These are phyloP conservation scores for Gastrophryne carolinensis DNA, from an alignment of 2,797 vertebrate genomes.

Conservation along the genomic window DNA sequence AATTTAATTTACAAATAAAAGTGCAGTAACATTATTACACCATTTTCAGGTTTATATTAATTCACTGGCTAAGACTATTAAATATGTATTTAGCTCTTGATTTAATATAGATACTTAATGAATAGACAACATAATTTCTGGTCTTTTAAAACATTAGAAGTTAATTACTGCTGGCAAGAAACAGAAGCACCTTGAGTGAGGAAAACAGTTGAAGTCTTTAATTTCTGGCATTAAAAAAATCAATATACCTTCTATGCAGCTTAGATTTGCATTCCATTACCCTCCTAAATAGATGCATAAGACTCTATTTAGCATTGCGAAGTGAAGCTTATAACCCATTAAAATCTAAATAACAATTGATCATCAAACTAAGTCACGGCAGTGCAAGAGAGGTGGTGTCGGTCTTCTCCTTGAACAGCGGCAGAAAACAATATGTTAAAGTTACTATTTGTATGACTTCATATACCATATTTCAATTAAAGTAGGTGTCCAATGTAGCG, in stretches of 20 bases:
- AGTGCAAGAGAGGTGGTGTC: conserved; percentile 36
- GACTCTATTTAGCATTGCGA: conserved; percentile 54
- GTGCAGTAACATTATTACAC: conserved; percentile 40
- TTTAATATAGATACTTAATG: conserved; percentile 51
- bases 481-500: too few species aligned
- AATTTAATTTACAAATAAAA: conserved; percentile 46
- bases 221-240: conserved; percentile 59
- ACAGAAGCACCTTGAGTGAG: conserved; percentile 43
- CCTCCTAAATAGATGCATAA: conserved; percentile 56
- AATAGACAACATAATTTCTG: conserved; percentile 55
- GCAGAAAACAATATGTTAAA: conserved; percentile 36
- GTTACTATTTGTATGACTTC: conserved; percentile 31
- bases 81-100: conserved; percentile 43
- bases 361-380: conserved; percentile 38
- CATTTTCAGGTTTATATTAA: conserved; percentile 43
- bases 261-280: conserved; percentile 59
- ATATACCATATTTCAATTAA: conserved; percentile 26
- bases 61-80: conserved; percentile 31
- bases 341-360: conserved; percentile 44
- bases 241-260: conserved; percentile 52
- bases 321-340: conserved; percentile 50
- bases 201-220: conserved; percentile 55
- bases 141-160: conserved; percentile 52
- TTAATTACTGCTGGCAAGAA: conserved; percentile 60
- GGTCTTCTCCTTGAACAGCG: conserved; percentile 31